Percentiles rank a stretch among this genome's conserved stretches.
phyloP scores from a whole-genome alignment of 2,113 vertebrate genomes.

The Zosterops pallidus region DNA sequence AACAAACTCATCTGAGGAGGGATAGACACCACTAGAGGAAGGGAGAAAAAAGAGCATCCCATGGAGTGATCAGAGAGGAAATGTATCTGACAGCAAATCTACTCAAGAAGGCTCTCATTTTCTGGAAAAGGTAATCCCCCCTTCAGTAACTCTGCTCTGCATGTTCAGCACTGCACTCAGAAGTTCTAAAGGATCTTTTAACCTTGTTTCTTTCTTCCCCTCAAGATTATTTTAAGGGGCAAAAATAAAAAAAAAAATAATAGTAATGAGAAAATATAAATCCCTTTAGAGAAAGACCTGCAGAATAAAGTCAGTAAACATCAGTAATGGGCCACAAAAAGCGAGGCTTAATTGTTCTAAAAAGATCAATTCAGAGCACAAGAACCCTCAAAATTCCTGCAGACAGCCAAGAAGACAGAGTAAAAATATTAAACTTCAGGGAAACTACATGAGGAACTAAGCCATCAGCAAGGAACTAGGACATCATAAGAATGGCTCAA shows the following conservation, averaged over 20 bases:
- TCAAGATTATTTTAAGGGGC: background rate
- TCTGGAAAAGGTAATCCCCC: background rate
- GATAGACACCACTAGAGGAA: background rate
- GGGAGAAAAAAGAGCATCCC: background rate
- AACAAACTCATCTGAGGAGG: background rate
- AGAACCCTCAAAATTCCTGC: background rate
- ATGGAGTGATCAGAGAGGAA: fast-evolving
- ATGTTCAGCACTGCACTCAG: background rate
- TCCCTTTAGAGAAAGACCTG: background rate
- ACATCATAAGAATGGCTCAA: background rate
- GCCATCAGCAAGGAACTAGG: background rate
- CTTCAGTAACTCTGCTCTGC: background rate
- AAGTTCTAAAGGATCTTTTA: background rate
- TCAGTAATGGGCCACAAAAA: background rate
- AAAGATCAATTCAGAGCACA: background rate
- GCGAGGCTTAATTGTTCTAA: background rate
- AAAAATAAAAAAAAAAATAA: background rate
- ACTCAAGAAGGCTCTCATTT: background rate
- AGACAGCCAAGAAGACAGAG: background rate
- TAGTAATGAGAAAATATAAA: background rate
- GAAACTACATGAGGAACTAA: background rate
- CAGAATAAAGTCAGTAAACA: background rate
- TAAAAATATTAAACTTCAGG: background rate
- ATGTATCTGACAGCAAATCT: background rate
- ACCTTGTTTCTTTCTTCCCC: background rate